Conservation (phyloP, 2,113 vertebrate genomes). For the Hippocampus comes region DNA sequence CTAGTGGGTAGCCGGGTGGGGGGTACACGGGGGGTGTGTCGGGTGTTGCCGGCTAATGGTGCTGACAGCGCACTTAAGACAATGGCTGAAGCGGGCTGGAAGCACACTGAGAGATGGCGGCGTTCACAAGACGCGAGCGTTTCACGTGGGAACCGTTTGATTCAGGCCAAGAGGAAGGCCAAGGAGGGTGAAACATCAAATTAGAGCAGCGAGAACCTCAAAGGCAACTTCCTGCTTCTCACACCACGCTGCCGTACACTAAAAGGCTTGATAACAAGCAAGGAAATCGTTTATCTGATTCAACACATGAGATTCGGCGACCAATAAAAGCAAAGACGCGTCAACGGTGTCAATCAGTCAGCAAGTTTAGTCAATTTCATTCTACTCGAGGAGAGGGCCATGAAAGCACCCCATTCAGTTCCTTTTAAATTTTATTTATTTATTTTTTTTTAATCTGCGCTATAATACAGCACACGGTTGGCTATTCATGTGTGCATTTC, state of each 20-base stretch:
- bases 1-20: not conserved
- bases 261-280: not conserved
- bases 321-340: not conserved
- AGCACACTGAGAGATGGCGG: constrained; percentile 55
- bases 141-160: constrained; percentile 66
- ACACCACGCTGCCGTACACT: not conserved
- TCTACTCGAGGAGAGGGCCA: not conserved
- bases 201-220: constrained; percentile 18
- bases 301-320: not conserved
- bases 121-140: constrained; percentile 24
- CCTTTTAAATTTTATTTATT: too few species aligned
- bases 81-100: constrained; percentile 52
- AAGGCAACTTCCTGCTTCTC: constrained; percentile 46
- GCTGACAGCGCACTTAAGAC: constrained; percentile 48
- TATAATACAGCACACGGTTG: not conserved
- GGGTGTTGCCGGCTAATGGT: constrained; percentile 42
- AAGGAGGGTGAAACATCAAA: constrained; percentile 18
- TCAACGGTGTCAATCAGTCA: not conserved
- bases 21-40: constrained; percentile 17
- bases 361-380: not conserved
- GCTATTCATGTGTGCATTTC: not conserved
- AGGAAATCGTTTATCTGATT: not conserved
- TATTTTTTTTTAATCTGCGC: not conserved
- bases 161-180: constrained; percentile 40
- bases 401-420: not conserved